These are phyloP conservation scores for Nomada ferruginata DNA, from an alignment of 2,888 invertebrate genomes.

Conservation along the genomic window DNA sequence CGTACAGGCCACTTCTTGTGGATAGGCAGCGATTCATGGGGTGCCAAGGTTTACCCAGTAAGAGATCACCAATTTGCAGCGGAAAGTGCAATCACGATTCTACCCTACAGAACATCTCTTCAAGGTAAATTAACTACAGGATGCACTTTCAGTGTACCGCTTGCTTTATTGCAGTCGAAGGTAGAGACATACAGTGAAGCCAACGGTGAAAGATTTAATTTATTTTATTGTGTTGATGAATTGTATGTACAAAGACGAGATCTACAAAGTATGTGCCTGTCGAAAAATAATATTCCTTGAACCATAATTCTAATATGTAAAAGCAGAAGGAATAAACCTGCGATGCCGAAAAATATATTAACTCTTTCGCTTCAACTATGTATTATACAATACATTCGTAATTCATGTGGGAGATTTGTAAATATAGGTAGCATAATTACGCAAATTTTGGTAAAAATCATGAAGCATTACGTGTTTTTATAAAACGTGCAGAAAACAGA, in stretches of 20 bases:
- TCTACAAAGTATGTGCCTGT: background rate
- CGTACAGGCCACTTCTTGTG: conserved; percentile 87
- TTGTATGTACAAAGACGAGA: no score
- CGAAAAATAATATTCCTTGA: background rate
- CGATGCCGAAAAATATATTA: no score
- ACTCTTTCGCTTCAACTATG: no score
- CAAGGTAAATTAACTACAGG: conserved; percentile 82
- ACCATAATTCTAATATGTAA: no score
- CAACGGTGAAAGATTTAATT: background rate
- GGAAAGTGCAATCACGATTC: conserved; percentile 88
- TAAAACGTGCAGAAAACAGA: no score
- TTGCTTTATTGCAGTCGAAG: background rate
- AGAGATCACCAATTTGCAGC: conserved; percentile 87
- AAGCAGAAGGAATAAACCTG: no score
- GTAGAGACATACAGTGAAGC: background rate
- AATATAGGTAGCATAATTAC: no score
- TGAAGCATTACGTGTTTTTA: no score
- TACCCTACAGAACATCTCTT: conserved; percentile 86
- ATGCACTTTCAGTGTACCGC: background rate
- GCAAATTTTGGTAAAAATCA: no score
- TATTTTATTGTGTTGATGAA: background rate
- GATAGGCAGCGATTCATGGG: conserved; percentile 91
- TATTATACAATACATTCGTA: no score
- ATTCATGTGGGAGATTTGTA: no score
- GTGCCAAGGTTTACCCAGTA: conserved; percentile 88